Evolutionary conservation across 2,797 vertebrate species (phyloP), one percentile per base, ranked within the genome.

Genomic region (Anabacerthia variegaticeps): DNA sequence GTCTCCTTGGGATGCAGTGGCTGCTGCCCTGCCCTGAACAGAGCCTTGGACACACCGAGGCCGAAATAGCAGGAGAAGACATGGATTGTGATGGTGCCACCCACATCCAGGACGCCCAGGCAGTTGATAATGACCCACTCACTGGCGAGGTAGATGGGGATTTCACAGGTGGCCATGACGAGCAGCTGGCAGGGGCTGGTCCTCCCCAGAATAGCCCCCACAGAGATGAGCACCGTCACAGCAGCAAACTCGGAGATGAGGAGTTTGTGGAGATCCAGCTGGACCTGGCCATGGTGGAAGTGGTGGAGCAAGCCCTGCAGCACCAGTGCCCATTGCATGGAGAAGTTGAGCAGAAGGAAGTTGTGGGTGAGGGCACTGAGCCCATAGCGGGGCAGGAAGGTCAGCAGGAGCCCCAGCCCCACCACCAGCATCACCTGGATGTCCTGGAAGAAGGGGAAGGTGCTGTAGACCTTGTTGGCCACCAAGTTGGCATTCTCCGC

Each of bases 31-130:
- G 98, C 97, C 63, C 98, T 97, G 58, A 99, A 98, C 23, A 99
- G 96, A 32, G 97, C 97, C 84, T 98, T 98, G 19, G 98, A 98
- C 73, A 98, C 97, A 0, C 98, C 98, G 3, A 99, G 96, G 36
- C 98, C 98, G 1, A 99, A 99, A 81, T 99, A 99, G 74, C 99
- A 99, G 46, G 98, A 98, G 77, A 99, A 99, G 66, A 99, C 9
- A 4, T 99, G 99, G 92, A 99, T 98, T 0, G 98, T 98, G 87
- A 99, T 98, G 21, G 98, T 98, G 21, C 98, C 98, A 0, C 98
- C 99, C 2, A 98, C 98, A 7, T 99, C 98, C 14, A 98, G 98
- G 85, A 98, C 98, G 3, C 96, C 96, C 23, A 99, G 96, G 20
- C 92, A 96, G 85, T 97, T 97, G 77, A 98, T 28, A 48, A 98